phyloP scores from a whole-genome alignment of 2,797 vertebrate genomes.

The Picus viridis region DNA sequence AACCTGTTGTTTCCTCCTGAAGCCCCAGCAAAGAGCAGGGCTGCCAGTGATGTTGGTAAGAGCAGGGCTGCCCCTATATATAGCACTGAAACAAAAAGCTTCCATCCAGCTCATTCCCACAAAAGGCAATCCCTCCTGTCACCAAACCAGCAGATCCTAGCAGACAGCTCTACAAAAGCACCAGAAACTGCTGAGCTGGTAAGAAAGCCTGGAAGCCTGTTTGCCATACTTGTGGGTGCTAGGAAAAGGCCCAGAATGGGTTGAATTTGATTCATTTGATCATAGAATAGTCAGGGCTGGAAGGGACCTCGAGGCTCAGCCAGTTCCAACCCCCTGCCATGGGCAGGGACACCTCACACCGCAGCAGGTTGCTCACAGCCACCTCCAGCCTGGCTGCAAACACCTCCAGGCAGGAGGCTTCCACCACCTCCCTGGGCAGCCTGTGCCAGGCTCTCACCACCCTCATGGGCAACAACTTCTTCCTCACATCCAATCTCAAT shows the following conservation, averaged over 20 bases:
- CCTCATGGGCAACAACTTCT: too few species aligned
- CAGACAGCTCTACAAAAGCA: not conserved
- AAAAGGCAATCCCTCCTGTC: slow-evolving; percentile 25
- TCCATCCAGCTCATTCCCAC: slow-evolving; percentile 33
- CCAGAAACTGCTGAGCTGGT: not conserved
- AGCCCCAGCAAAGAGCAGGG: not conserved
- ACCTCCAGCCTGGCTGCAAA: too few species aligned
- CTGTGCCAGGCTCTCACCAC: too few species aligned
- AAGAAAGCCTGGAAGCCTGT: not conserved
- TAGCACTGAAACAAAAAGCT: slow-evolving; percentile 21
- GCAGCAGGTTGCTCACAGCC: too few species aligned
- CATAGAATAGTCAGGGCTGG: too few species aligned
- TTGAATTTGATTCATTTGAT: not conserved
- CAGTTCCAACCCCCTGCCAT: too few species aligned
- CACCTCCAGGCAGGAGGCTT: too few species aligned
- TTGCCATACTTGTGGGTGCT: not conserved
- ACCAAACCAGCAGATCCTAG: slow-evolving; percentile 12
- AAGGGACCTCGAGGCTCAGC: too few species aligned
- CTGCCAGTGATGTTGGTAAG: slow-evolving; percentile 19
- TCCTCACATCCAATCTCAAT: too few species aligned
- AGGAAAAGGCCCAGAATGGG: not conserved
- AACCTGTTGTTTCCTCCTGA: not conserved
- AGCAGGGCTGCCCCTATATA: slow-evolving; percentile 19
- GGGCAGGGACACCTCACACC: too few species aligned
- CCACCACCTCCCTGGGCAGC: too few species aligned